Percentiles rank a stretch among this genome's conserved stretches.
These are phyloP conservation scores for Peromyscus melanophrys DNA, from an alignment of 2,797 vertebrate species.

Conservation along the genomic window DNA sequence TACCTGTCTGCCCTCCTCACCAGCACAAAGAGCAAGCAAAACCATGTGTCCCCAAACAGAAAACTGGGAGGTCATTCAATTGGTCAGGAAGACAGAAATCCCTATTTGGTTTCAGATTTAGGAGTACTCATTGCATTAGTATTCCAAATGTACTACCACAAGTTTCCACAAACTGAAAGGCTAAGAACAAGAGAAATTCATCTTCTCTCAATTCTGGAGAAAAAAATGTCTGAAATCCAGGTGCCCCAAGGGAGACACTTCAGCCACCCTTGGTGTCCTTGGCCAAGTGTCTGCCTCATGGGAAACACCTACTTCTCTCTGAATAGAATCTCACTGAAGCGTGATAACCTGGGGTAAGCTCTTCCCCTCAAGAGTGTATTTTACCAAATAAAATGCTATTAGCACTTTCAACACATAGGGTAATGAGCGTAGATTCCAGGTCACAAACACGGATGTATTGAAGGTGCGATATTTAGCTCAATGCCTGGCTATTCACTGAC, in stretches of 20 bases:
- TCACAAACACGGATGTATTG: too few species aligned
- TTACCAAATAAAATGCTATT: not conserved
- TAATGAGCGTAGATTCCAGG: not conserved
- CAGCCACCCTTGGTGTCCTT: not conserved
- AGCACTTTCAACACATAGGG: not conserved
- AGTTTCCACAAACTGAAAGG: not conserved
- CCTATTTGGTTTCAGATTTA: not conserved
- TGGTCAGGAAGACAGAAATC: not conserved
- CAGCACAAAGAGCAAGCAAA: not conserved
- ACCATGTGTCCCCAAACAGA: not conserved
- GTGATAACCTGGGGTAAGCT: not conserved
- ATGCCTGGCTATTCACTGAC: not conserved
- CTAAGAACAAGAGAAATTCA: not conserved
- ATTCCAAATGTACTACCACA: not conserved
- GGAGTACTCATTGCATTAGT: not conserved
- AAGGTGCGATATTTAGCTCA: not conserved
- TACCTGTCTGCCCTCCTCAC: not conserved
- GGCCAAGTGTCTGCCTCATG: not conserved
- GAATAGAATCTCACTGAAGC: not conserved
- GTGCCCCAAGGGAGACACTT: fast-evolving
- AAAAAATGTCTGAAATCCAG: not conserved
- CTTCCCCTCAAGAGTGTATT: not conserved
- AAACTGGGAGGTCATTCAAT: not conserved
- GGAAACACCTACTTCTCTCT: not conserved
- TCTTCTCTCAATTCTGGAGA: not conserved